Base-by-base conservation (phyloP, 2,797 vertebrate genomes). In the Pempheris klunzingeri region DNA sequence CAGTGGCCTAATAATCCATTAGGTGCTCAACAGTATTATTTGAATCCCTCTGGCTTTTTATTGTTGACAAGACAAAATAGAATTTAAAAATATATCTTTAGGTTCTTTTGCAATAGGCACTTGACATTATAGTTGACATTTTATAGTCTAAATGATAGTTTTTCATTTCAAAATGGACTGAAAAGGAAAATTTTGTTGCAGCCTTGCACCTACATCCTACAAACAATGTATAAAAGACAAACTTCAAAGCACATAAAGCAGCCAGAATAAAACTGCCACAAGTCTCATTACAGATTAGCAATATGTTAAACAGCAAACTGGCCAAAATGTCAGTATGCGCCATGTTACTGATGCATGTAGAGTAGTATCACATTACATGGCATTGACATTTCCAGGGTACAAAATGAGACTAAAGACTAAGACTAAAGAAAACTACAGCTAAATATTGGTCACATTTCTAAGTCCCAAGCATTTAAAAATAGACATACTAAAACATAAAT, bases 231-330 rank as follows among this genome's bases (percentile, higher is more conserved):
- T 46, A 10, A 9, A 46, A 52, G 49, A 52, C 1, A 52, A 52
- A 24, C 49, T 13, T 50, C 49, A 15, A 26, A 26, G 24, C 14
- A 44, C 44, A 46, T 20, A 3, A 46, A 18, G 18, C 44, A 46
- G 44, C 3, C 43, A n/a, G 18, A n/a, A 46, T 46, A 11, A 54
- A 67, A 32, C 55, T 64, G 44, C 53, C 52, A 65, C 13, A 18
- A 50, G 36, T 58, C 38, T 52, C 43, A 44, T 12, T 36, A 58
- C 15, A 43, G 10, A 59, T 67, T 75, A 20, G 6, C 30, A 32
- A 32, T 28, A 61, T 20, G 30, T 59, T 44, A 50, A 54, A 49
- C 26, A 28, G 5, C 17, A 57, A 5, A 26, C 14, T 20, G 15
- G 38, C 11, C 22, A 62, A 46, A 54, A n/a, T 28, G 15, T 43